These are phyloP conservation scores for Tauraco erythrolophus DNA, from an alignment of 2,113 vertebrate species.

Conservation along the genomic window DNA sequence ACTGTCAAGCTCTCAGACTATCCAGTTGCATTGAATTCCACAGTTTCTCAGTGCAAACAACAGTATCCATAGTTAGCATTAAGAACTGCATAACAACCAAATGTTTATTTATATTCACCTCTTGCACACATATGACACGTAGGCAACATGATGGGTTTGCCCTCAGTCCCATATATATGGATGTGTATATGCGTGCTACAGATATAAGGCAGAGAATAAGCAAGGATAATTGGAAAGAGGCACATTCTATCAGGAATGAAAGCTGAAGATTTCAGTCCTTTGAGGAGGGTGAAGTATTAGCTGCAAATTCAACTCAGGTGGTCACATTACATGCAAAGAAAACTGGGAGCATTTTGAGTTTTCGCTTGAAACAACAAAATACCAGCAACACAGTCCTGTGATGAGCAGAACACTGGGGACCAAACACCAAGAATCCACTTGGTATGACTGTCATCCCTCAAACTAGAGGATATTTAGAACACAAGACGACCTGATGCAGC, in stretches of 20 bases:
- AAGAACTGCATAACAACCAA: background rate
- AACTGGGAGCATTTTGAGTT: background rate
- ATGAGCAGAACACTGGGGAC: background rate
- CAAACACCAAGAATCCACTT: background rate
- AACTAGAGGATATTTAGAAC: background rate
- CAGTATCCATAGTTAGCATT: background rate
- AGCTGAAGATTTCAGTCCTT: background rate
- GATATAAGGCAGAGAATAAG: background rate
- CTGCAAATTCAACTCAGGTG: background rate
- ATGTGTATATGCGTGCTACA: background rate
- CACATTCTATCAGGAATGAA: background rate
- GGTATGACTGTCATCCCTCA: background rate
- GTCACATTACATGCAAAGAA: background rate
- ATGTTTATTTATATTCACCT: background rate
- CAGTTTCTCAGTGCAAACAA: background rate
- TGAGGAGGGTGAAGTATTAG: background rate
- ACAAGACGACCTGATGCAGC: background rate
- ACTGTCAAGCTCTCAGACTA: background rate
- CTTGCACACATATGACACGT: background rate
- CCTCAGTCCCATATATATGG: no score
- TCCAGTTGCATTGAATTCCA: background rate
- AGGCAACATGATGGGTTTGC: background rate
- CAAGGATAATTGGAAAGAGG: background rate
- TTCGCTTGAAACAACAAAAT: background rate
- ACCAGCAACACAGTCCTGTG: background rate